Evolutionary conservation across 1,140 invertebrate genomes (phyloP), one percentile per base, ranked within the genome.

Genomic region (Acromyrmex heyeri): DNA sequence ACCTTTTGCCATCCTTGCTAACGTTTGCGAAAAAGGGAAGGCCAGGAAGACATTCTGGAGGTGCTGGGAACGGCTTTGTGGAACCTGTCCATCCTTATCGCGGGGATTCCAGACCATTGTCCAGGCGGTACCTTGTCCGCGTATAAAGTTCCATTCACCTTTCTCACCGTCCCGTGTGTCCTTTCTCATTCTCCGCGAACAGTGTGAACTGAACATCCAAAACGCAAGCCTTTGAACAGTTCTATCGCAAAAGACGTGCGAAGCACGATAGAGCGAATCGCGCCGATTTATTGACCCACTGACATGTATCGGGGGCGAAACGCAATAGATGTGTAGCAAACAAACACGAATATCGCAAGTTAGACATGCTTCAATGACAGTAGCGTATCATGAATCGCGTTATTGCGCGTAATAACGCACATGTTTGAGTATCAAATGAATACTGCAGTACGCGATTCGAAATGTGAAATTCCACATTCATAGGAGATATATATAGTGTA

Each of bases 61-160:
- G 50, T 59, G 21, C 70, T 59, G 61, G 57, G 55, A 90, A 72
- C 62, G 77, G 89, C 85, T 91, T 88, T 88, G 90, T 88, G 89
- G 76, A 62, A 53, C 87, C 89, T 90, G 90, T 90, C 85, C 88
- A 91, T 92, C 92, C 93, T 95, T 95, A 95, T 95, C 93, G 90
- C 86, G 91, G 92, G 91, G 93, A 95, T 95, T 95, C 93, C 92
- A 90, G 92, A 92, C 92, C 91, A 95, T 94, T 94, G 92, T 93
- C 92, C 92, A 87, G 91, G 73, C 30, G 76, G 67, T 69, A 78
- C 69, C 86, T 86, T 72, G 61, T 10, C 61, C 72, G 77, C 78
- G 78, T 82, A 88, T 90, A 85, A 76, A 91, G 57, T 90, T 88
- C 30, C 72, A 86, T 27, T 55, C 24, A 62, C 48, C 67, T 64